Evolutionary conservation across 1,140 invertebrate species (phyloP).

Genomic region (Anastrepha ludens): DNA sequence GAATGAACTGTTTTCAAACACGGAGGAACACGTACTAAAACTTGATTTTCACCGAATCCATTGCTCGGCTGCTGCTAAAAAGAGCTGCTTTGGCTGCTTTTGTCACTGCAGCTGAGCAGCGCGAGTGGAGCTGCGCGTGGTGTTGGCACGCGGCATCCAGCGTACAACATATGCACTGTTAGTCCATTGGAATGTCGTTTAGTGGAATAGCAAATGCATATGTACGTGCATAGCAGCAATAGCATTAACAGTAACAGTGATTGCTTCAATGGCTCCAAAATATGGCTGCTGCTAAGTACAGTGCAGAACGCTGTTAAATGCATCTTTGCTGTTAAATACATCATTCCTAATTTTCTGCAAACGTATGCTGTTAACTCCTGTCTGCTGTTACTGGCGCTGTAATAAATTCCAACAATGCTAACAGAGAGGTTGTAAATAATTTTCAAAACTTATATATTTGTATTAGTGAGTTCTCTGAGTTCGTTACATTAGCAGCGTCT

Average conservation of each 20-base stretch:
- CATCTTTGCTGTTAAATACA: not conserved
- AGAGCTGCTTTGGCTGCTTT: slow-evolving; percentile 34
- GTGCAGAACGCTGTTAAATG: not conserved
- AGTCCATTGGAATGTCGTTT: slow-evolving; percentile 42
- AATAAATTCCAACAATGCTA: no score
- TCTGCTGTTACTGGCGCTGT: not conserved
- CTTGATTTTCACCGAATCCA: slow-evolving; percentile 63
- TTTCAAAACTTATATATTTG: no score
- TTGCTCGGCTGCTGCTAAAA: slow-evolving; percentile 47
- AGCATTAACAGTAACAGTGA: not conserved
- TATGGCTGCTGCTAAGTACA: not conserved
- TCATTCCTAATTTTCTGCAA: no score
- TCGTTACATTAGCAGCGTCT: not conserved
- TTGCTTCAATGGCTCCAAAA: slow-evolving; percentile 9
- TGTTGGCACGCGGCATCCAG: slow-evolving; percentile 45
- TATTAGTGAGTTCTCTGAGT: not conserved
- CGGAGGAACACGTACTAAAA: slow-evolving; percentile 74
- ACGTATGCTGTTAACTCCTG: not conserved
- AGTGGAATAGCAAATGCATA: not conserved
- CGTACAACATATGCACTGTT: not conserved
- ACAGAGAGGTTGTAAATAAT: no score
- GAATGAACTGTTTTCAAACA: slow-evolving; percentile 70
- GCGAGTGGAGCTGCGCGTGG: slow-evolving; percentile 35
- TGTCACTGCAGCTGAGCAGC: not conserved
- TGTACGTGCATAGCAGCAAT: not conserved